Evolutionary conservation across 2,888 invertebrate genomes (phyloP).

Genomic region (Beris chalybata): DNA sequence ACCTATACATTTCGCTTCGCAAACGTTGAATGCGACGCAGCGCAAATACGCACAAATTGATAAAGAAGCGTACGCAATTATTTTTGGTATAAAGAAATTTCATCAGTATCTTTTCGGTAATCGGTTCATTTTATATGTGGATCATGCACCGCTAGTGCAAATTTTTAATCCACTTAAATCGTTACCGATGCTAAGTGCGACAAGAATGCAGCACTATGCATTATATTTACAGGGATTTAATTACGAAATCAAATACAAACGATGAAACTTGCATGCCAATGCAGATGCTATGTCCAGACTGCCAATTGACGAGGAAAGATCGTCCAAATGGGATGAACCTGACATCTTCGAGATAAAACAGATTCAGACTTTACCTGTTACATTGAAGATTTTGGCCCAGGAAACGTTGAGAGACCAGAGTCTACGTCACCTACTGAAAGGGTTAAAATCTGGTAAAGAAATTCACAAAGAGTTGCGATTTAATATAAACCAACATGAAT

Average conservation of each 20-base stretch:
- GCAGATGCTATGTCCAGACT: conserved; percentile 35
- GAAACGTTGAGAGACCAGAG: conserved; percentile 11
- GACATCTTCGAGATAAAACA: conserved; percentile 34
- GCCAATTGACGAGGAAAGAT: conserved; percentile 1
- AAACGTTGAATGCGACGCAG: conserved; percentile 44
- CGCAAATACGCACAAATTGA: conserved; percentile 44
- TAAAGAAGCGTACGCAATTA: conserved; percentile 47
- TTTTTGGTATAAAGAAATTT: conserved; percentile 51
- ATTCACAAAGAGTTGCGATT: background rate
- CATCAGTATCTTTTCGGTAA: conserved; percentile 51
- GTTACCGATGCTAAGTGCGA: conserved; percentile 37
- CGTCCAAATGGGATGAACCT: conserved; percentile 19
- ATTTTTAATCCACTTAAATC: conserved; percentile 38
- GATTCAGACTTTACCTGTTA: conserved; percentile 29
- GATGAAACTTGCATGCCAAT: conserved; percentile 23
- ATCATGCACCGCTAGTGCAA: conserved; percentile 17
- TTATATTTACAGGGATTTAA: too few species aligned
- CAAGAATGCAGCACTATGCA: conserved; percentile 22
- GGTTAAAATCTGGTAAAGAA: background rate
- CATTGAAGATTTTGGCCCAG: conserved; percentile 12
- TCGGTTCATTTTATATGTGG: conserved; percentile 49
- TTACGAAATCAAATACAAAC: too few species aligned
- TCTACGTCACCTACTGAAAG: background rate
- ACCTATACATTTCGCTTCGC: conserved; percentile 48
- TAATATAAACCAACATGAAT: conserved; percentile 21